Percentiles rank a stretch among this genome's conserved stretches.
Evolutionary conservation across 1,140 invertebrate species (phyloP).

Genomic region (Pollicipes pollicipes): DNA sequence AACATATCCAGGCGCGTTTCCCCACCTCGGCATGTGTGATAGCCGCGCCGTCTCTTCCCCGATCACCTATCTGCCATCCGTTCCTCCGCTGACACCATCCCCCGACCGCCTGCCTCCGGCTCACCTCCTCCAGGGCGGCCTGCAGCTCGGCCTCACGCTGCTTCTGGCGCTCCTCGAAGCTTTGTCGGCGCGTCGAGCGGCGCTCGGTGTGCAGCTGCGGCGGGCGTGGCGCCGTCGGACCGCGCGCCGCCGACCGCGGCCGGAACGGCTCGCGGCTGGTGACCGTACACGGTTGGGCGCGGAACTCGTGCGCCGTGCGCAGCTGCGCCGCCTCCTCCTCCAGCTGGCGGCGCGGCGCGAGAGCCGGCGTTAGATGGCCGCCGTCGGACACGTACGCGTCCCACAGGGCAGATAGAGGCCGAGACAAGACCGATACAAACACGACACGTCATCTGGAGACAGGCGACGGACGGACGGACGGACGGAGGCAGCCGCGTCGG

Average conservation of each 20-base stretch:
- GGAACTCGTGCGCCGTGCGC: conserved; percentile 23
- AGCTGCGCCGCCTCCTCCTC: conserved; percentile 18
- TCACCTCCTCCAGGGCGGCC: conserved; percentile 16
- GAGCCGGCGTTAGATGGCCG: no score
- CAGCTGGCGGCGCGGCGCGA: no score
- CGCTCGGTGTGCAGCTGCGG: conserved; percentile 32
- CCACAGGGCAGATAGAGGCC: no score
- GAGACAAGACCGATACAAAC: no score
- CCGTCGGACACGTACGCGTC: no score
- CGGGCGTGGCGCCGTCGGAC: conserved; percentile 26
- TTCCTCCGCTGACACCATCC: not conserved
- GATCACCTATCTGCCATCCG: not conserved
- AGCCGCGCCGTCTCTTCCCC: no score
- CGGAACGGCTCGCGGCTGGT: conserved; percentile 33
- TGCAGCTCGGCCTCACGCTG: conserved; percentile 25
- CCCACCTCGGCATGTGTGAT: no score
- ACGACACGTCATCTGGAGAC: no score
- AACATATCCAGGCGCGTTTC: no score
- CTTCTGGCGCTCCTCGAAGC: conserved; percentile 30
- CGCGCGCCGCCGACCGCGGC: conserved; percentile 26
- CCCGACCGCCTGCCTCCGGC: not conserved
- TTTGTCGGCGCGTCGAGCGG: conserved; percentile 27
- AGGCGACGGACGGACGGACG: conserved; percentile 27
- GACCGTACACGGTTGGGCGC: conserved; percentile 30
- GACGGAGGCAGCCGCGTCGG: conserved; percentile 26